A percentile compares a stretch with the other conserved stretches of the same genome.
Evolutionary conservation across 1,140 invertebrate genomes (phyloP).

Genomic region (Galleria mellonella): DNA sequence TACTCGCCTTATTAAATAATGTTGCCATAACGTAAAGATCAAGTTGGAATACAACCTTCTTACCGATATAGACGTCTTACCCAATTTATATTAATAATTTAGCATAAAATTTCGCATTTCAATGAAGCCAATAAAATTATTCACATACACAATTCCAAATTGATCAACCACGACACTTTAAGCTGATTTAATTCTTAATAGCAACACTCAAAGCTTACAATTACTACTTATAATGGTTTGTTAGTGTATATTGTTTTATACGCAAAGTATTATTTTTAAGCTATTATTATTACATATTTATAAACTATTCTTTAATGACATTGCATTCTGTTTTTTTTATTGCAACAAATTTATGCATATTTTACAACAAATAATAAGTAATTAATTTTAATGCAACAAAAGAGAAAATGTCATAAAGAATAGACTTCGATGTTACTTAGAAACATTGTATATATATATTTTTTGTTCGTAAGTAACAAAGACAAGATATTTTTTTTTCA

Average conservation of each 20-base stretch:
- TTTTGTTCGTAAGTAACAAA: too few relatives aligned
- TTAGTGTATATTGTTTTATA: conserved; percentile 65
- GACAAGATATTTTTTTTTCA: too few relatives aligned
- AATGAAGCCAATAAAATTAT: conserved; percentile 58
- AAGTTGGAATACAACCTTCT: conserved; percentile 59
- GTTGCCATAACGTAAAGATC: conserved; percentile 64
- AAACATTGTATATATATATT: too few relatives aligned
- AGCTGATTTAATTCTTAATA: conserved; percentile 27
- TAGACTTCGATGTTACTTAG: too few relatives aligned
- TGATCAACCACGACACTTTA: conserved; percentile 55
- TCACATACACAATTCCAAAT: conserved; percentile 67
- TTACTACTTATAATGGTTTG: conserved; percentile 51
- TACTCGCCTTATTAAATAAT: conserved; percentile 14
- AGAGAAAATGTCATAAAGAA: too few relatives aligned
- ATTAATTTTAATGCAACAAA: too few relatives aligned
- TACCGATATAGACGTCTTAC: conserved; percentile 9
- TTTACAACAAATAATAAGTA: too few relatives aligned
- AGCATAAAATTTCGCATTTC: conserved; percentile 12
- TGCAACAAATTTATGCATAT: too few relatives aligned
- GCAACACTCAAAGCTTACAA: conserved; percentile 57
- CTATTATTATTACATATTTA: too few relatives aligned
- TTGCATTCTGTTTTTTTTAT: too few relatives aligned
- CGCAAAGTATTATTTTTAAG: conserved; percentile 19
- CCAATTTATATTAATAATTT: conserved; percentile 1
- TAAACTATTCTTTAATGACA: too few relatives aligned